Evolutionary conservation across 2,113 vertebrate genomes (phyloP).

Genomic region (Sphyrna mokarran): DNA sequence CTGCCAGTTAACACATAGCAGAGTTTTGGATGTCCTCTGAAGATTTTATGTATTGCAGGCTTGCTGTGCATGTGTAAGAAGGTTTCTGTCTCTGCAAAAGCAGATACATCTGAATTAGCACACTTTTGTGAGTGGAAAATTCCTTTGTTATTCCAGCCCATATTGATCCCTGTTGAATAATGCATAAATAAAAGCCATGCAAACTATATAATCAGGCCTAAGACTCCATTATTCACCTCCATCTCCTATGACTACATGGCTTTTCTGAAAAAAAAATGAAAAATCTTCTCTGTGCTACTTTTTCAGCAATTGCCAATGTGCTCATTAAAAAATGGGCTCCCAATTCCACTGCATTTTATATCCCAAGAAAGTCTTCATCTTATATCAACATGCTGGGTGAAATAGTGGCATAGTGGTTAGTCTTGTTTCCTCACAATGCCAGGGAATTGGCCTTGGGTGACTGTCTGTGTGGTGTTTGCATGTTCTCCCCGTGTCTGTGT

Average conservation of each 20-base stretch:
- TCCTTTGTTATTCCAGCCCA: neutral
- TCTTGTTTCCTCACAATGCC: no score
- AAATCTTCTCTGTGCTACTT: neutral
- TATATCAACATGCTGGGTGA: neutral
- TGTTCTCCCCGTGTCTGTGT: no score
- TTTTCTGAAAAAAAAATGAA: neutral
- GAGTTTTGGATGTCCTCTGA: neutral
- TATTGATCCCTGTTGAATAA: conserved; percentile 2
- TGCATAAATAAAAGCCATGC: neutral
- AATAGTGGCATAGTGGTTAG: no score
- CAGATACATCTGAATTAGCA: conserved; percentile 3
- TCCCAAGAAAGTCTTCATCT: neutral
- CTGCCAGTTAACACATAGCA: no score
- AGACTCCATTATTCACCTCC: neutral
- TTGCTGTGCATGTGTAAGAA: neutral
- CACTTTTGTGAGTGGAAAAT: neutral
- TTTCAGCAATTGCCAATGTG: neutral
- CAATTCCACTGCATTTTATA: neutral
- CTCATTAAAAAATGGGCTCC: neutral
- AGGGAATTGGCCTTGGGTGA: no score
- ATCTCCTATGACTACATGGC: neutral
- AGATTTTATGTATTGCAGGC: neutral
- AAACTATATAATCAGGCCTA: neutral
- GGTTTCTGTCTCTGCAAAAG: neutral
- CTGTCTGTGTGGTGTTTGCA: no score